phyloP scores from a whole-genome alignment of 1,140 invertebrate species.

The Atta colombica region DNA sequence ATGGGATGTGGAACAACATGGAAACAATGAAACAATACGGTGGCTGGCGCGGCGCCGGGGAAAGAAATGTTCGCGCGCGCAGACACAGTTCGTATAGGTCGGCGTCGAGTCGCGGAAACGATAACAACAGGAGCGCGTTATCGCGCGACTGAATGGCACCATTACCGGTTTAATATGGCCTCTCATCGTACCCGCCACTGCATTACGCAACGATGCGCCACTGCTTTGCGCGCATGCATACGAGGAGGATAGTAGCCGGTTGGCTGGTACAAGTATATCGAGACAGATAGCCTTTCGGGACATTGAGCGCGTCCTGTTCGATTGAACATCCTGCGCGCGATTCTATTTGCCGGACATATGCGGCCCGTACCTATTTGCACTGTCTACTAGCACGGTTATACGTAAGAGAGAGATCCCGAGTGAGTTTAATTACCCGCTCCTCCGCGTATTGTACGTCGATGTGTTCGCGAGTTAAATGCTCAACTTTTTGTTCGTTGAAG shows the following conservation, averaged over 20 bases:
- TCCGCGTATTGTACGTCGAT: neutral
- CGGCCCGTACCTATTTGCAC: slow-evolving; percentile 75
- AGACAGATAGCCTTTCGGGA: slow-evolving; percentile 84
- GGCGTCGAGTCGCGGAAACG: slow-evolving; percentile 19
- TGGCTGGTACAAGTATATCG: slow-evolving; percentile 73
- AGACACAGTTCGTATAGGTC: neutral
- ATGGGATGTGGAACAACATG: neutral
- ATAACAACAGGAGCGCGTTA: slow-evolving; percentile 44
- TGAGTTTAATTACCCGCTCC: slow-evolving; percentile 70
- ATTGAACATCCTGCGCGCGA: slow-evolving; percentile 80
- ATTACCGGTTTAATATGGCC: slow-evolving; percentile 77
- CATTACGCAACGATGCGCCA: slow-evolving; percentile 68
- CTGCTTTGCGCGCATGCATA: slow-evolving; percentile 5
- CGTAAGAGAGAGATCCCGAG: slow-evolving; percentile 56
- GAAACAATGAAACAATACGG: slow-evolving; percentile 18
- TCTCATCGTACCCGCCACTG: slow-evolving; percentile 65
- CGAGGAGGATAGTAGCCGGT: slow-evolving; percentile 26
- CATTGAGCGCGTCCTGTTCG: slow-evolving; percentile 82
- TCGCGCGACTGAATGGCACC: slow-evolving; percentile 71
- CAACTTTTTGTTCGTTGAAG: neutral
- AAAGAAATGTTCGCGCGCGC: slow-evolving; percentile 36
- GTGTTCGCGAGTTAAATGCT: slow-evolving; percentile 7
- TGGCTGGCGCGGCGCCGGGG: neutral
- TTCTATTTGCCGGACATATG: slow-evolving; percentile 80
- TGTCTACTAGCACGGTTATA: slow-evolving; percentile 33